These are phyloP conservation scores for Gallinago paraguaiae DNA, from an alignment of 2,113 vertebrate species.

Conservation along the genomic window DNA sequence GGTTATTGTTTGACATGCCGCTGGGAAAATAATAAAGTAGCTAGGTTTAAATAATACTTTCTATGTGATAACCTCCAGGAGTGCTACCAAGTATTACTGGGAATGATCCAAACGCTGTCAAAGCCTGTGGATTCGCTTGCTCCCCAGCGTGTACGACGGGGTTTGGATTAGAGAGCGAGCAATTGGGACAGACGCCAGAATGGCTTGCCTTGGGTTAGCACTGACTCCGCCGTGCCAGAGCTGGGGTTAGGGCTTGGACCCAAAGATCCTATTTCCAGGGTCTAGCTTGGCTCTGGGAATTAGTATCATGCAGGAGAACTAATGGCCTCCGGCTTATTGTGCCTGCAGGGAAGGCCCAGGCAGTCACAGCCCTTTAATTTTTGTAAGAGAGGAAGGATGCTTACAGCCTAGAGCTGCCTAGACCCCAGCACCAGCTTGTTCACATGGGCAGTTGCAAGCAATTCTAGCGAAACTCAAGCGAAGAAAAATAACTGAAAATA, in stretches of 20 bases:
- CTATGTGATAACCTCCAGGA: not conserved
- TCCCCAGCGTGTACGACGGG: not conserved
- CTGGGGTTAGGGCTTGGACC: not conserved
- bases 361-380: accelerated
- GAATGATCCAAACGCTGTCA: not conserved
- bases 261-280: accelerated
- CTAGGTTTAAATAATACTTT: constrained; percentile 35
- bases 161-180: not conserved
- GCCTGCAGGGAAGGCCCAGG: not conserved
- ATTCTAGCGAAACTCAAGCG: not conserved
- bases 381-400: not conserved
- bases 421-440: accelerated
- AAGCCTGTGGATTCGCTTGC: not conserved
- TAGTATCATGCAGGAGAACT: not conserved
- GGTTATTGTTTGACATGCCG: not conserved
- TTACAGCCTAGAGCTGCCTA: not conserved
- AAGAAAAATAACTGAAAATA: not conserved
- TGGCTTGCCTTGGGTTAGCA: not conserved
- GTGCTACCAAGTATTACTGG: not conserved
- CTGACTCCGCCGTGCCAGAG: not conserved
- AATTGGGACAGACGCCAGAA: not conserved
- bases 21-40: constrained; percentile 36
- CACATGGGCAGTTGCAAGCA: not conserved
- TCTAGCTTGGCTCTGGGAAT: not conserved
- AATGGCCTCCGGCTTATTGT: not conserved